Base-by-base conservation (phyloP, 2,113 vertebrate species). In the Coreoperca whiteheadi region DNA sequence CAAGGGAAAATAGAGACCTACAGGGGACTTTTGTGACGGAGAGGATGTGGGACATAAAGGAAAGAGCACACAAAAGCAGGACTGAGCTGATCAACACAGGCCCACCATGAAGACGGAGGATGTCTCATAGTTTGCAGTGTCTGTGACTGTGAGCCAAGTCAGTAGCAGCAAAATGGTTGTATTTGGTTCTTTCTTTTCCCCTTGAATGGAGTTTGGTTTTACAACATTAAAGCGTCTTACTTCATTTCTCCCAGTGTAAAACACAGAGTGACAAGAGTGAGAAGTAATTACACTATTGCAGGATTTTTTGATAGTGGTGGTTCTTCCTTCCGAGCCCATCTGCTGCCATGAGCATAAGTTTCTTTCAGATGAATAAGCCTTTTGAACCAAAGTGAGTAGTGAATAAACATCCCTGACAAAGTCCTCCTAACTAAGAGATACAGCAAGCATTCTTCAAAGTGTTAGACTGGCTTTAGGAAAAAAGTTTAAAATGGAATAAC, bases 301-400 rank as follows among this genome's bases (percentile, higher is more conserved):
- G 37, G 69, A 23, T 63, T 82, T 83, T 83, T 87, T 88, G 57
- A 84, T 83, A 67, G 77, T 81, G 85, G 81, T 57, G 71, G 72
- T 82, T 84, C 87, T 92, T 93, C 89, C 91, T 92, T 93, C 89
- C 85, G 82, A 75, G 85, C 63, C 85, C 93, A 93, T 93, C 93
- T 92, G 91, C 76, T 79, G 70, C 84, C 78, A 84, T 4, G 32
- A 81, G 80, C 65, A 25, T 18, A 48, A 41, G 63, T 72, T 86
- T 81, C 83, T 77, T 90, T 89, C 70, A 81, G 30, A 77, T 74
- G 67, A 86, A 91, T 88, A 23, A 84, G 75, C 63, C 77, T 87
- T 90, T 88, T 69, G 72, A 91, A 81, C 51, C 80, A 83, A 84
- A 87, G 54, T 46, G 48, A 74, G 78, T 48, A 15, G 51, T 87